Evolutionary conservation across 2,113 vertebrate species (phyloP), one percentile per base, ranked within the genome.

Genomic region (Hypocryptadius cinnamomeus): DNA sequence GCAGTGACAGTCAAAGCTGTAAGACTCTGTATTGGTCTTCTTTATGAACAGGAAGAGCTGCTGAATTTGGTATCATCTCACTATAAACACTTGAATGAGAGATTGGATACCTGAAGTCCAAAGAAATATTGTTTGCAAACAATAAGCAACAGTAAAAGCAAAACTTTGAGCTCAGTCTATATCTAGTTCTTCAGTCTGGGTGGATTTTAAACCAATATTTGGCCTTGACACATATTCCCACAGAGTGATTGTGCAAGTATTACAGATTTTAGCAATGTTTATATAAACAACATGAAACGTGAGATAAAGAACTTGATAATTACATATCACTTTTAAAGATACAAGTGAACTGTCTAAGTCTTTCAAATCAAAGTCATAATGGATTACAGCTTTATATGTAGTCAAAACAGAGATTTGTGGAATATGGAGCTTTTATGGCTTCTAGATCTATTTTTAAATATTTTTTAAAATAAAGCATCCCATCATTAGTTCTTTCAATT

Each of bases 401-500:
- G 85, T 89, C 97, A 97, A 97, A 97, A 97, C 90, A 97, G 57
- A 91, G 64, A 94, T 95, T 95, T 97, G 73, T 80, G 56, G 79
- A 96, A 92, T 86, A 92, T n/a, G 59, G 6, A 10, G 9, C 18
- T 69, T 94, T 96, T 60, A 87, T 86, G 77, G 33, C 45, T 96
- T 83, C 71, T 93, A 85, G 61, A 65, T 95, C 91, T 97, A 90
- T 95, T 96, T 96, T 95, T 10, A 97, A 94, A 71, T 87, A 76
- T 94, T 91, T 96, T 96, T 63, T 1, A 57, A 93, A 97, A 95
- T 96, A 96, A 94, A 95, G 59, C 80, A 95, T 95, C 64, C 85
- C 48, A 68, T 95, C 91, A 98, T 97, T 97, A 97, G 94, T 80
- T 93, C 86, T 96, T 97, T 97, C 94, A 97, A 97, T 96, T 97